A percentile compares a stretch with the other conserved stretches of the same genome.
Evolutionary conservation across 2,113 vertebrate genomes (phyloP).

Genomic region (Zeus faber): DNA sequence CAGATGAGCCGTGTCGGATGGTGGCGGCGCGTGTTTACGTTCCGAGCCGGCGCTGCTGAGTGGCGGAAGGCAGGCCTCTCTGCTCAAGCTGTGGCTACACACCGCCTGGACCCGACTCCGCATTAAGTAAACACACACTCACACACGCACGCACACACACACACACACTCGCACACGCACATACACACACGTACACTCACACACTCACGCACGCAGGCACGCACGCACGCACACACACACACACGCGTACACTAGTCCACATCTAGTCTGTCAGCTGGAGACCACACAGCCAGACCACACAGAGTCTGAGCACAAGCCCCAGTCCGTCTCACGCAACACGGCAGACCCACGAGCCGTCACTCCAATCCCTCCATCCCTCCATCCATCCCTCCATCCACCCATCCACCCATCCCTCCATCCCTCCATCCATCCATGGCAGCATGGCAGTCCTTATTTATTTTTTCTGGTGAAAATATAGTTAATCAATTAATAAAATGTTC

Average conservation of each 20-base stretch:
- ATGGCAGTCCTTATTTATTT: no score
- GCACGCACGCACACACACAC: constrained; percentile 7
- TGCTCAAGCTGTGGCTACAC: constrained; percentile 42
- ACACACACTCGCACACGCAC: constrained; percentile 29
- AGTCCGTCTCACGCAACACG: constrained; percentile 59
- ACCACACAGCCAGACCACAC: constrained; percentile 77
- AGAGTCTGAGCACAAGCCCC: constrained; percentile 61
- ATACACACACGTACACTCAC: constrained; percentile 21
- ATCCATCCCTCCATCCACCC: background rate
- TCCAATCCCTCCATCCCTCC: constrained; percentile 15
- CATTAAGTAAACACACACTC: constrained; percentile 60
- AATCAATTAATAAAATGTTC: no score
- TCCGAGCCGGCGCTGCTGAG: constrained; percentile 43
- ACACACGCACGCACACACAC: constrained; percentile 14
- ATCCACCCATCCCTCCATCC: constrained; percentile 2
- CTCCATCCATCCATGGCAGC: constrained; percentile 36
- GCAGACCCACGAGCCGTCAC: constrained; percentile 53
- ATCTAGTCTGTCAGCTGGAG: constrained; percentile 53
- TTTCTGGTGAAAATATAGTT: no score
- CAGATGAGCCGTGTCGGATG: constrained; percentile 50
- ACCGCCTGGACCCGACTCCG: constrained; percentile 47
- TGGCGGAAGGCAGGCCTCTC: constrained; percentile 55
- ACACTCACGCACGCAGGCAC: constrained; percentile 11
- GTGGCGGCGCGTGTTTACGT: constrained; percentile 56
- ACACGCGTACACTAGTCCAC: background rate